phyloP scores from a whole-genome alignment of 2,113 vertebrate species.

The Sarotherodon lohbergeri region DNA sequence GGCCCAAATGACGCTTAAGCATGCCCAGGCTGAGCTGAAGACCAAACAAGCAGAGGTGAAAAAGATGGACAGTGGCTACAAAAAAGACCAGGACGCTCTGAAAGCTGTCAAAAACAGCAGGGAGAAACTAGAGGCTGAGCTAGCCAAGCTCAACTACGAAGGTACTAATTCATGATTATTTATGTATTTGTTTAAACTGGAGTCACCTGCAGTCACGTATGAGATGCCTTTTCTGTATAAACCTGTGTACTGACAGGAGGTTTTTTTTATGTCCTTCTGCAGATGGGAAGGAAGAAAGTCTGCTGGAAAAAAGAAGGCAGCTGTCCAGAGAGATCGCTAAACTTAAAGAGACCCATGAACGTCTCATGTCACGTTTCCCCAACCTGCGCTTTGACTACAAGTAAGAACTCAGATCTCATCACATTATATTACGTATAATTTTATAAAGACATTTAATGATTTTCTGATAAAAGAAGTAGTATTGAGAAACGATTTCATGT shows the following conservation, averaged over 20 bases:
- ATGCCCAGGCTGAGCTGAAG: conserved; percentile 86
- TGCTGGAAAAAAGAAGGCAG: conserved; percentile 75
- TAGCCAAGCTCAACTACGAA: conserved; percentile 84
- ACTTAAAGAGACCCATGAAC: conserved; percentile 78
- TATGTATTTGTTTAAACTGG: neutral
- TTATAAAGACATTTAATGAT: neutral
- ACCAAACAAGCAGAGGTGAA: conserved; percentile 85
- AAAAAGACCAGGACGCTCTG: conserved; percentile 79
- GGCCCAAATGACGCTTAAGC: conserved; percentile 90
- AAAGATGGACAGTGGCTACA: conserved; percentile 86
- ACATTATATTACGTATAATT: neutral
- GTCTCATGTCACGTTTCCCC: conserved; percentile 82
- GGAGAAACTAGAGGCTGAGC: conserved; percentile 78
- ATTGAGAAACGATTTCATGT: neutral
- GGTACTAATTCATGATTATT: conserved; percentile 61
- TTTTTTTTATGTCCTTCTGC: neutral
- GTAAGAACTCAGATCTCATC: conserved; percentile 64
- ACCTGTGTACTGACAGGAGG: neutral
- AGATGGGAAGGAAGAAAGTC: conserved; percentile 81
- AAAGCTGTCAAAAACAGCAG: conserved; percentile 74
- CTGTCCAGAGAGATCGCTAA: conserved; percentile 69
- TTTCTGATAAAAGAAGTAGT: neutral
- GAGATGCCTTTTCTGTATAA: neutral
- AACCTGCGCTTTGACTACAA: conserved; percentile 87
- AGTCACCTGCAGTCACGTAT: no score